phyloP scores from a whole-genome alignment of 2,113 vertebrate genomes.

The Vombatus ursinus region DNA sequence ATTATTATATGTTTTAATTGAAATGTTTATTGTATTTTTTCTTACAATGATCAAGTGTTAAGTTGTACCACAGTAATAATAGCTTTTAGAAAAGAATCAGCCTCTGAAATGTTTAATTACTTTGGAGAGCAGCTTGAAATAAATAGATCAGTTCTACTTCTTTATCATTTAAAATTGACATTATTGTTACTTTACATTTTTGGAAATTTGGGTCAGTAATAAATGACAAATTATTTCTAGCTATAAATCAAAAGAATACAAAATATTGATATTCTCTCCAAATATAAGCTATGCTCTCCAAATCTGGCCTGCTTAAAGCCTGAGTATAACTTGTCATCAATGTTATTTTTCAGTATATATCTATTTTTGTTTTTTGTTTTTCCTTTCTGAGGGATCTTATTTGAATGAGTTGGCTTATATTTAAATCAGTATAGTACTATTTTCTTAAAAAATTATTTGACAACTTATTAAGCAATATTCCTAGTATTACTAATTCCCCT shows the following conservation, averaged over 20 bases:
- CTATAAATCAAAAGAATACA: slow-evolving; percentile 62
- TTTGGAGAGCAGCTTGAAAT: slow-evolving; percentile 47
- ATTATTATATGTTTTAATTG: background rate
- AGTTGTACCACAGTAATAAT: slow-evolving; percentile 31
- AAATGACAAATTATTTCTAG: slow-evolving; percentile 39
- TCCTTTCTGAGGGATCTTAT: background rate
- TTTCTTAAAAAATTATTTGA: slow-evolving; percentile 50
- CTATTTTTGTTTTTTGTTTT: background rate
- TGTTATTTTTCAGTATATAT: background rate
- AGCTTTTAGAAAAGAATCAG: background rate
- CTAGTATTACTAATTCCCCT: background rate
- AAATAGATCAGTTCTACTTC: slow-evolving; percentile 39
- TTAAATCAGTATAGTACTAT: background rate
- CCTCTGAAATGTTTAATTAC: background rate
- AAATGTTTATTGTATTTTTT: slow-evolving; percentile 6
- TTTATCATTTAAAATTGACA: background rate
- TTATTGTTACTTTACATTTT: slow-evolving; percentile 22
- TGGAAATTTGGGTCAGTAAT: background rate
- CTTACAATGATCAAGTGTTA: background rate
- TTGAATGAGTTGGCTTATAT: background rate
- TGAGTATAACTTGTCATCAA: background rate
- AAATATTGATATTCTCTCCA: background rate
- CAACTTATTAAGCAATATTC: slow-evolving; percentile 21
- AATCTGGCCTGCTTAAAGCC: background rate
- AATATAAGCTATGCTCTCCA: background rate